Percentiles rank a stretch among this genome's conserved stretches.
Evolutionary conservation across 2,888 invertebrate species (phyloP).

Genomic region (Polyommatus icarus): DNA sequence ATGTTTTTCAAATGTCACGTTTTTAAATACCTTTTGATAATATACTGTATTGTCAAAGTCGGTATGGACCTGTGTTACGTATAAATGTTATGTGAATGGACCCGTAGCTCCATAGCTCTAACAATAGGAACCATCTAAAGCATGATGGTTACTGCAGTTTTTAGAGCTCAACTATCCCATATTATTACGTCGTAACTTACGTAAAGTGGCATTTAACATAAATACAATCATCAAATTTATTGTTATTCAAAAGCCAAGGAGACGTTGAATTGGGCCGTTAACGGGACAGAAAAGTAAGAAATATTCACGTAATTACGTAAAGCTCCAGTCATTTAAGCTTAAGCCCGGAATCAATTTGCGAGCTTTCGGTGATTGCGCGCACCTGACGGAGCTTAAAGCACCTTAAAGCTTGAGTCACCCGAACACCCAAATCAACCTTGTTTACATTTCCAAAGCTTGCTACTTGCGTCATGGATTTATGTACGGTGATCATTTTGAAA

Average conservation of each 20-base stretch:
- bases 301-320: background rate
- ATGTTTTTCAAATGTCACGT: no score
- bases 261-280: slow-evolving; percentile 3
- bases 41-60: no score
- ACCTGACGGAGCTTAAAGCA: slow-evolving; percentile 37
- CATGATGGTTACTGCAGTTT: background rate
- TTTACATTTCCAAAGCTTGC: slow-evolving; percentile 13
- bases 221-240: background rate
- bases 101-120: no score
- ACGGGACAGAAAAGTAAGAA: slow-evolving; percentile 6
- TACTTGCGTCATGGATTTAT: background rate
- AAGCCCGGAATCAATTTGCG: slow-evolving; percentile 37
- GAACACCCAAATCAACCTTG: slow-evolving; percentile 27
- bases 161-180: background rate
- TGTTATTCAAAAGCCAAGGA: background rate
- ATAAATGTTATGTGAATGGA: no score
- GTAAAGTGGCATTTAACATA: background rate
- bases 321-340: slow-evolving; percentile 19
- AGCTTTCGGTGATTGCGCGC: slow-evolving; percentile 39
- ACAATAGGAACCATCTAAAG: no score
- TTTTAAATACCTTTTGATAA: no score
- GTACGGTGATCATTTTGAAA: background rate
- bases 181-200: background rate
- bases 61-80: no score
- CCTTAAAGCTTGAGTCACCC: slow-evolving; percentile 23